These are phyloP conservation scores for Cotesia typhae DNA, from an alignment of 1,140 invertebrate species.

Conservation along the genomic window DNA sequence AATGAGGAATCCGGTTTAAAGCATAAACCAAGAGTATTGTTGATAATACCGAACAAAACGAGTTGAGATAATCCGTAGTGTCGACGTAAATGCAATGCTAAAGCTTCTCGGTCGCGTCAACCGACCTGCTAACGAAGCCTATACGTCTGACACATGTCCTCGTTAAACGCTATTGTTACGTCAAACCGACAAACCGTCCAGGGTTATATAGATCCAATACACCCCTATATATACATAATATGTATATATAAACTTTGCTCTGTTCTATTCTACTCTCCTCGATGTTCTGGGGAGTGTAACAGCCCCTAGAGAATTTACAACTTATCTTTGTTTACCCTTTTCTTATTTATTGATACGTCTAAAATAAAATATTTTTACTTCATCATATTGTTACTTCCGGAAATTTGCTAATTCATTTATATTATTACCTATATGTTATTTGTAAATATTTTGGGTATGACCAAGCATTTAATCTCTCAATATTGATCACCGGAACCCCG, in stretches of 20 bases:
- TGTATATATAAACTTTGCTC: too few relatives aligned
- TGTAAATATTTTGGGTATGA: too few relatives aligned
- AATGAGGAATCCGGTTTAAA: too few relatives aligned
- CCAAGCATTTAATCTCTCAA: too few relatives aligned
- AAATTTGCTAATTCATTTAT: too few relatives aligned
- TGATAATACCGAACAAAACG: conserved; percentile 19
- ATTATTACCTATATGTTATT: too few relatives aligned
- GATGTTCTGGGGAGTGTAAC: background rate
- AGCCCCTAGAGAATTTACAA: conserved; percentile 13
- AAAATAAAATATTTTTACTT: too few relatives aligned
- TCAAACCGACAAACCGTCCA: conserved; percentile 22
- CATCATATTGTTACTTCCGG: too few relatives aligned
- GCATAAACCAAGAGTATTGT: background rate
- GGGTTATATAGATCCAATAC: background rate
- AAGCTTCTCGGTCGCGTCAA: conserved; percentile 21
- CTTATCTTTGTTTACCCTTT: conserved; percentile 26
- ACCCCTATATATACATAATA: too few relatives aligned
- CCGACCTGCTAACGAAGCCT: conserved; percentile 27
- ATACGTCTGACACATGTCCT: conserved; percentile 56
- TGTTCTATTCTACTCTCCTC: background rate
- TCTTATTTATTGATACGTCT: background rate
- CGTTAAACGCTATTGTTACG: conserved; percentile 62
- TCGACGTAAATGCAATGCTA: conserved; percentile 7
- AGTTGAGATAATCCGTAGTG: conserved; percentile 26
- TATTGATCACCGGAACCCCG: too few relatives aligned